phyloP scores from a whole-genome alignment of 2,113 vertebrate species.

The Lamprologus speciosus region DNA sequence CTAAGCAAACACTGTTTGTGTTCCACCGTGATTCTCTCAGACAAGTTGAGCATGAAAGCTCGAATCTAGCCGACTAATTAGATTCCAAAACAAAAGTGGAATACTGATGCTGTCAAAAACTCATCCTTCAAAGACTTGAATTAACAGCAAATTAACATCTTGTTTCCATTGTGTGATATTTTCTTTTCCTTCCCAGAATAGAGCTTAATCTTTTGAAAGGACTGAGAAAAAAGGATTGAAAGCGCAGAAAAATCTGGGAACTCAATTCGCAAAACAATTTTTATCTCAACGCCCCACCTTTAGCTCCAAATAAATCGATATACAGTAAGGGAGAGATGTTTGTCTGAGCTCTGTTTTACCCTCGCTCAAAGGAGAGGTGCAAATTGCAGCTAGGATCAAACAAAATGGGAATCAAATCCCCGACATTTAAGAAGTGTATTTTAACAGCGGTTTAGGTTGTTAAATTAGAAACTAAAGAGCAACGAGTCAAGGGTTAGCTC shows the following conservation, averaged over 20 bases:
- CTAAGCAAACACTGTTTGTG: conserved; percentile 42
- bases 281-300: background rate
- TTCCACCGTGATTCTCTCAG: conserved; percentile 41
- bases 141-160: conserved; percentile 56
- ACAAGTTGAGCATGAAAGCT: conserved; percentile 61
- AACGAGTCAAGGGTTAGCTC: background rate
- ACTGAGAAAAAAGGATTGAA: background rate
- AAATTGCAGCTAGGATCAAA: background rate
- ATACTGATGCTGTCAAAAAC: conserved; percentile 52
- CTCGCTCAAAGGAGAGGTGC: background rate
- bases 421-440: background rate
- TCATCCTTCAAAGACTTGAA: conserved; percentile 47
- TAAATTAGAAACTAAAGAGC: background rate
- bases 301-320: background rate
- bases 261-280: background rate
- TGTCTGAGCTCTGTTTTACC: background rate
- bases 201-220: conserved; percentile 2
- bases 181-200: background rate
- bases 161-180: conserved; percentile 35
- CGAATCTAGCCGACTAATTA: conserved; percentile 61
- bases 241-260: background rate
- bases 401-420: background rate
- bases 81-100: conserved; percentile 58
- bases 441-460: background rate
- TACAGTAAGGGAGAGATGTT: background rate